Base-by-base conservation (phyloP, 1,140 invertebrate genomes). In the Neodiprion lecontei region DNA sequence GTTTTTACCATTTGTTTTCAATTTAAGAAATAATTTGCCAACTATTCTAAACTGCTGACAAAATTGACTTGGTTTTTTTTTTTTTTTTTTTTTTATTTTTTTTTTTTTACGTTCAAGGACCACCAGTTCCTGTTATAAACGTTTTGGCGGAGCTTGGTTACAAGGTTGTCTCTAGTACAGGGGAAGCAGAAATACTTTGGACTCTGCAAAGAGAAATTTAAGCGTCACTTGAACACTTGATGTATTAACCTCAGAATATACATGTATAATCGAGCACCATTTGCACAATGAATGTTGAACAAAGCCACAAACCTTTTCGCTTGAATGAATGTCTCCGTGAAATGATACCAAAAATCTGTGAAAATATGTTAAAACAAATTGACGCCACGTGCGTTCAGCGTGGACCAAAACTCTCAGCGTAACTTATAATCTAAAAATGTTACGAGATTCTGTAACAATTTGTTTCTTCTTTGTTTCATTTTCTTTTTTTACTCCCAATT, bases 161-260 rank as follows among this genome's bases (percentile, higher is more conserved):
- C 84, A 91, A 91, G 82, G 92, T 96, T 65, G 87, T 95, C 77
- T 91, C 91, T 80, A 94, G 91, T 84, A 94, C 93, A 75, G 94
- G 94, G 28, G 94, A 95, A 83, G 88, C 91, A 14, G 94, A 95
- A 87, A 91, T 94, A 80, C 92, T 94, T 80, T 96, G 94, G 94
- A 96, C 94, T 47, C 88, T 95, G 86, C 92, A 94, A 83, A 91
- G 95, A 81, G 94, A 95, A 86, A 85, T 92, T 81, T 91, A 90
- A 89, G 74, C 48, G 12, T 67, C 70, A 14, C 4, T 9, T 47
- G 49, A 66, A 61, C 14, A 40, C 11, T 65, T 14, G 23, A 61
- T 28, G 61, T 47, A 7, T 28, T 40, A 65, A 12, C 50, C 9
- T 28, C n/a, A 23, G 12, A 67, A 40, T 17, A 40, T 28, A 23